phyloP scores from a whole-genome alignment of 2,797 vertebrate genomes.

The Trichosurus vulpecula region DNA sequence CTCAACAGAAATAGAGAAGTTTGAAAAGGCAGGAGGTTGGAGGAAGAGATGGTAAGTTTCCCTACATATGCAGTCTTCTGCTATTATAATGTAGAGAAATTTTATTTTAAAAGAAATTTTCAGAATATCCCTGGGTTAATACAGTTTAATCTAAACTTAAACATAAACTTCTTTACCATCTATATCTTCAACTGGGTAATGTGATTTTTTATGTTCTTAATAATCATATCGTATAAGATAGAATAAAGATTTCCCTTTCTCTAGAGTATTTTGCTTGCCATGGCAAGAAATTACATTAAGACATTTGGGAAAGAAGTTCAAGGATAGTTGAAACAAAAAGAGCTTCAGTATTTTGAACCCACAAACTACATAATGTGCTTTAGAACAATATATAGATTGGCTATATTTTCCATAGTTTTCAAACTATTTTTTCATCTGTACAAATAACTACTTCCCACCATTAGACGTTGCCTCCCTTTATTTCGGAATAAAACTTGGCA shows the following conservation, averaged over 20 bases:
- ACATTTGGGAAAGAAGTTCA: background rate
- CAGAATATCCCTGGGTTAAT: background rate
- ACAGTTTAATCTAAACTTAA: background rate
- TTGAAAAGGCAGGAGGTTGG: background rate
- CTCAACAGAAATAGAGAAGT: background rate
- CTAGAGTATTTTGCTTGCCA: background rate
- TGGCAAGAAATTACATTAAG: background rate
- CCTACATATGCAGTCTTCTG: background rate
- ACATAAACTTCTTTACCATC: background rate
- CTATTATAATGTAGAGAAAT: background rate
- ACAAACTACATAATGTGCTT: background rate
- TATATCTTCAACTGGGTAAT: background rate
- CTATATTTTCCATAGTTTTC: background rate
- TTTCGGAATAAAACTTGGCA: background rate
- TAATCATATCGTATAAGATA: background rate
- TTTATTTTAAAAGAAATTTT: background rate
- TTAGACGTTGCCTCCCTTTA: background rate
- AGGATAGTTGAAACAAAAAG: background rate
- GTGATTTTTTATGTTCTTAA: conserved; percentile 24
- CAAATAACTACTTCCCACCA: background rate
- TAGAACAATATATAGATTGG: background rate
- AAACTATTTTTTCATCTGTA: background rate
- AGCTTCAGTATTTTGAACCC: background rate
- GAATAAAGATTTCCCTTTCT: background rate
- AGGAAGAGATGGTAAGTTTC: background rate